phyloP scores from a whole-genome alignment of 2,113 vertebrate species.

The Canis aureus region DNA sequence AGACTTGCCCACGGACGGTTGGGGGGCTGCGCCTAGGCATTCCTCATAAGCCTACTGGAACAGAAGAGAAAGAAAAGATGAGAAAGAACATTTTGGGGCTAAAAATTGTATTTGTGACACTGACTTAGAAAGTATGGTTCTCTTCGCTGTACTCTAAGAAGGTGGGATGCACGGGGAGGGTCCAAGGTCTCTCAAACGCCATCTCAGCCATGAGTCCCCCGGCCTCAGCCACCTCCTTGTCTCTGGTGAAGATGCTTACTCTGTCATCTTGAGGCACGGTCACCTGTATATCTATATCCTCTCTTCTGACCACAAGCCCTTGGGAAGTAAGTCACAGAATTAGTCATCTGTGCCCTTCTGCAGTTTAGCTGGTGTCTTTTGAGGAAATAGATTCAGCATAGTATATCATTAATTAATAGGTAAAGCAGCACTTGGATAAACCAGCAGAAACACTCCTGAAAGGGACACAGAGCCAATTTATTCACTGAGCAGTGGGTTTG shows the following conservation, averaged over 20 bases:
- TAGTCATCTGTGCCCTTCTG: background rate
- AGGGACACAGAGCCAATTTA: rapidly evolving
- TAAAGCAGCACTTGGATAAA: too few relatives aligned
- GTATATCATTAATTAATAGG: rapidly evolving
- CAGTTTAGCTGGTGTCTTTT: background rate
- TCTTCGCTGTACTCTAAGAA: background rate
- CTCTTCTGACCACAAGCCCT: background rate
- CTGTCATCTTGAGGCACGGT: background rate
- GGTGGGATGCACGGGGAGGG: rapidly evolving
- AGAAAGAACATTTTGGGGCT: background rate
- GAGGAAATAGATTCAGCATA: background rate
- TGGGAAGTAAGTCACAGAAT: background rate
- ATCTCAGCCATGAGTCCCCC: background rate
- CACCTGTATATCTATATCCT: rapidly evolving
- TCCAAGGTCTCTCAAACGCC: background rate
- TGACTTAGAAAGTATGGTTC: background rate
- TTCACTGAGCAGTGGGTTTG: background rate
- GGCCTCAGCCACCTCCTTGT: background rate
- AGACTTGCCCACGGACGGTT: background rate
- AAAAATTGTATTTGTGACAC: background rate
- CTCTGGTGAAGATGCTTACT: too few relatives aligned
- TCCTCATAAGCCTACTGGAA: background rate
- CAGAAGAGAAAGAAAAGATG: background rate
- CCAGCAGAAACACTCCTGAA: background rate
- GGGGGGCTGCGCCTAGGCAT: background rate